A percentile compares a stretch with the other conserved stretches of the same genome.
Evolutionary conservation across 2,888 invertebrate species (phyloP).

Genomic region (Protophormia terraenovae): DNA sequence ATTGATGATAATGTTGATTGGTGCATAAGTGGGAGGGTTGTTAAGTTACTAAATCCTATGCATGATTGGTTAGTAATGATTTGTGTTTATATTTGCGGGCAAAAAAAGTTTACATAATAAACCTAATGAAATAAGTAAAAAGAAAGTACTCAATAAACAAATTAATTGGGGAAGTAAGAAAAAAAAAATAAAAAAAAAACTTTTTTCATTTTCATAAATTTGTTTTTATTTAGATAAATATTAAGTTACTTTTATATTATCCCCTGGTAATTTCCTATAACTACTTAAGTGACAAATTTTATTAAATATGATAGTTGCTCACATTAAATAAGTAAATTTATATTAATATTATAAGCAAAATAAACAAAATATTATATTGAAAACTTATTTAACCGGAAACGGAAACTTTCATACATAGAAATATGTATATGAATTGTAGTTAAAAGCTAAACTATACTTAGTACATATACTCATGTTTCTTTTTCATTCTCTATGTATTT

Average conservation of each 20-base stretch:
- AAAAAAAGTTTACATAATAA: not conserved
- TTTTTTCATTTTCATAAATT: not conserved
- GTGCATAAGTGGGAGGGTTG: not conserved
- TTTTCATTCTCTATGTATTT: not conserved
- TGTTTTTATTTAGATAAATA: no score
- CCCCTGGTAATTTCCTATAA: not conserved
- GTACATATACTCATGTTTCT: not conserved
- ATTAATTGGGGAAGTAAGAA: not conserved
- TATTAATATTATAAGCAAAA: not conserved
- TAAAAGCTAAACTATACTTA: conserved; percentile 7
- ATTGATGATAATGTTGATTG: not conserved
- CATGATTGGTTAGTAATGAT: not conserved
- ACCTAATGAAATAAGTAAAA: not conserved
- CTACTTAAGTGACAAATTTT: not conserved
- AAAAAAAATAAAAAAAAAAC: not conserved
- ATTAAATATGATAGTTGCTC: no score
- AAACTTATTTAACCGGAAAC: conserved; percentile 29
- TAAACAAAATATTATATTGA: not conserved
- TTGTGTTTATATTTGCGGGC: not conserved
- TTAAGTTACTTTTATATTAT: not conserved
- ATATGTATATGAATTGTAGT: not conserved
- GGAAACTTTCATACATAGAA: no score
- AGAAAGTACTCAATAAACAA: not conserved
- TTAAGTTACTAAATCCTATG: not conserved
- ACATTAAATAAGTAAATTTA: not conserved